phyloP scores from a whole-genome alignment of 2,113 vertebrate genomes.

The Rhegmatorhina hoffmannsi region DNA sequence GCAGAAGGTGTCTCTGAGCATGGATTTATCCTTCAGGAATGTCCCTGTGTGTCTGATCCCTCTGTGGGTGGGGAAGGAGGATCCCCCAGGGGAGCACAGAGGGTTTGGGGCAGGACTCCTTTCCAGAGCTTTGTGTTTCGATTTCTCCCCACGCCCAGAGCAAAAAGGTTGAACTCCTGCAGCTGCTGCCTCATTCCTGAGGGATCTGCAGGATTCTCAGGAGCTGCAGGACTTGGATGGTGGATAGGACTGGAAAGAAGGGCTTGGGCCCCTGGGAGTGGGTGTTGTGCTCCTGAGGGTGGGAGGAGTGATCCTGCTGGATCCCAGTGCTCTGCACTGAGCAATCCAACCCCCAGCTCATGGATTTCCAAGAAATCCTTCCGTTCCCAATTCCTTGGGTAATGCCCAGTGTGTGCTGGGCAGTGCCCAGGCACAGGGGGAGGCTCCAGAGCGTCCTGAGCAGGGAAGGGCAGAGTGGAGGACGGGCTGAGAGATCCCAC shows the following conservation, averaged over 20 bases:
- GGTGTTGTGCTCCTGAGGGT: accelerated
- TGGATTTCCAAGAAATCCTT: not conserved
- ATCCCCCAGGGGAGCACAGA: not conserved
- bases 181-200: not conserved
- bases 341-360: not conserved
- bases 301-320: not conserved
- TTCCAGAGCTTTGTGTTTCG: not conserved
- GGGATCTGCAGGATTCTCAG: not conserved
- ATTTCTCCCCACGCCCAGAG: not conserved
- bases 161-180: not conserved
- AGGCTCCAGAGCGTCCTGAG: not conserved
- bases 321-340: not conserved
- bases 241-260: not conserved
- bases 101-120: not conserved
- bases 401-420: not conserved
- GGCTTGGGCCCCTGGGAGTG: not conserved
- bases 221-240: not conserved
- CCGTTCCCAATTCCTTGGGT: not conserved
- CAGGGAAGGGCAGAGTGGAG: not conserved
- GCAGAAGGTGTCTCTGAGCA: not conserved
- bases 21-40: not conserved
- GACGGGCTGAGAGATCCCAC: not conserved
- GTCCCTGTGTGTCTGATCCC: not conserved
- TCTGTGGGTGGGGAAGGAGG: not conserved
- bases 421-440: not conserved